phyloP scores from a whole-genome alignment of 2,797 vertebrate species.

The Tokudaia tokunoshimensis region DNA sequence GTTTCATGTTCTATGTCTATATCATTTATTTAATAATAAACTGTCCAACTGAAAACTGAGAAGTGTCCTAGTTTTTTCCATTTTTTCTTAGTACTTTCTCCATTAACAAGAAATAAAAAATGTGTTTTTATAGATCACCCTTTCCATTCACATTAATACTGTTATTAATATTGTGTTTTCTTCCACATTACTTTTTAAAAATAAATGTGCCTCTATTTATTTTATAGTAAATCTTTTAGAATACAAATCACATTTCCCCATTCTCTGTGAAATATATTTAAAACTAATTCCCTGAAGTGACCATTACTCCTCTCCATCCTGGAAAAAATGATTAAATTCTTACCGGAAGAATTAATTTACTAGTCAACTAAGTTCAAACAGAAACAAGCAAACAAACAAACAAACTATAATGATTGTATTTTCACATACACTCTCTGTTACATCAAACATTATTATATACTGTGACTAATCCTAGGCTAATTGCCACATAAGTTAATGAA shows the following conservation, averaged over 20 bases:
- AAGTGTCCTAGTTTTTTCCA: slow-evolving; percentile 11
- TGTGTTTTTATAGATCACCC: neutral
- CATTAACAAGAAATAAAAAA: slow-evolving; percentile 44
- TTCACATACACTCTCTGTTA: neutral
- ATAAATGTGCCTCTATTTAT: slow-evolving; percentile 10
- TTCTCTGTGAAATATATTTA: slow-evolving; percentile 43
- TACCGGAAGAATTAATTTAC: slow-evolving; percentile 51
- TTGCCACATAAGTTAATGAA: neutral
- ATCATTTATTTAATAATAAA: slow-evolving; percentile 33
- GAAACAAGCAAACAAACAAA: neutral
- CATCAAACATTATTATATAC: neutral
- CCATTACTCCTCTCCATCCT: neutral
- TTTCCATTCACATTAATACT: neutral
- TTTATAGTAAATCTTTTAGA: slow-evolving; percentile 52
- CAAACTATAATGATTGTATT: neutral
- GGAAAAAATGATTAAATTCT: slow-evolving; percentile 11
- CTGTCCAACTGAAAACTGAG: slow-evolving; percentile 15
- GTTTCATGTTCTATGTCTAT: neutral
- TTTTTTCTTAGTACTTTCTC: slow-evolving; percentile 58
- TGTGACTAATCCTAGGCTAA: neutral
- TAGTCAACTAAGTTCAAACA: slow-evolving; percentile 23
- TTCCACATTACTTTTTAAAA: neutral
- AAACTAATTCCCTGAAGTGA: slow-evolving; percentile 14
- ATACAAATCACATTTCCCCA: slow-evolving; percentile 34
- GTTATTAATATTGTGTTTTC: neutral